These are phyloP conservation scores for Zelostemma sp. DNA, from an alignment of 1,140 invertebrate genomes.

Conservation along the genomic window DNA sequence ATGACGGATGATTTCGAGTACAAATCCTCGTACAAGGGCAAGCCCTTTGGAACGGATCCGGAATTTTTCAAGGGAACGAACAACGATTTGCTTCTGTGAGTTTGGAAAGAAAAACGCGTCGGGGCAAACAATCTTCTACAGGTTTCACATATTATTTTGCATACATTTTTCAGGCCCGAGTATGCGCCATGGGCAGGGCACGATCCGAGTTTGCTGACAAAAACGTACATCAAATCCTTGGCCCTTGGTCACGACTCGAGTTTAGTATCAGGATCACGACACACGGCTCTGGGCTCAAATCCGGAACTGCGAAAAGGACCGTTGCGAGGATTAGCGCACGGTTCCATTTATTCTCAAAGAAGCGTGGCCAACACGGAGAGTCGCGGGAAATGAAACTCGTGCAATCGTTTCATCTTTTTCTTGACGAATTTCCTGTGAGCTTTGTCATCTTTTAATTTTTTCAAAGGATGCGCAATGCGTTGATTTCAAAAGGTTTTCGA, in stretches of 20 bases:
- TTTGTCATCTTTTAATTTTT: constrained; percentile 4
- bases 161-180: constrained; percentile 71
- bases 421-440: constrained; percentile 36
- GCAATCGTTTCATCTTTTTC: constrained; percentile 56
- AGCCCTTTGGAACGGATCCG: constrained; percentile 74
- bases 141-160: no score
- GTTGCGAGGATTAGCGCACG: constrained; percentile 74
- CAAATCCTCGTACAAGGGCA: constrained; percentile 71
- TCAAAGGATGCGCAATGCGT: background rate
- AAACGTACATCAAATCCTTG: constrained; percentile 62
- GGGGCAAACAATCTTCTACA: no score
- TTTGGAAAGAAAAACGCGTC: constrained; percentile 49
- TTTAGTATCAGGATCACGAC: constrained; percentile 65
- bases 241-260: constrained; percentile 72
- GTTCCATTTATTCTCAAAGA: constrained; percentile 77
- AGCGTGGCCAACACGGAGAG: constrained; percentile 68
- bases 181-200: constrained; percentile 81
- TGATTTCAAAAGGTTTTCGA: constrained; percentile 29
- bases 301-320: constrained; percentile 75
- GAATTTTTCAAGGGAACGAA: constrained; percentile 76
- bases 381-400: constrained; percentile 71
- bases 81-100: constrained; percentile 78
- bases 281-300: constrained; percentile 74
- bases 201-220: constrained; percentile 69
- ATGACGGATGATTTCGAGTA: constrained; percentile 67